These are phyloP conservation scores for Zhengitettix transpicula DNA, from an alignment of 2,888 invertebrate genomes.

Conservation along the genomic window DNA sequence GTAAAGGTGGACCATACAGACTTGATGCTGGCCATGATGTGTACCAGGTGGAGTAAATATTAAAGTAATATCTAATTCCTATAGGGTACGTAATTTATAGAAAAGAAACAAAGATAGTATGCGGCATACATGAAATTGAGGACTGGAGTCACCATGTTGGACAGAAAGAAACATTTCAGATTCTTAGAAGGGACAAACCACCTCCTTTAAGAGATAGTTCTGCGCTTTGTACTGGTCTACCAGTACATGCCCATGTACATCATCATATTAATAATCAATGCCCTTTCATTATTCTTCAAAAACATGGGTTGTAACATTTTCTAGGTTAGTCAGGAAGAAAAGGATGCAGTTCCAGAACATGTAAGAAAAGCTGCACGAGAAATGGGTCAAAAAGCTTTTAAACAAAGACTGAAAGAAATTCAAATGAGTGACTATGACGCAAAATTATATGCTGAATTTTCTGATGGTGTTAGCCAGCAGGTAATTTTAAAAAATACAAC, in stretches of 20 bases:
- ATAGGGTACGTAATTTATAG: too few relatives aligned
- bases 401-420: constrained; percentile 74
- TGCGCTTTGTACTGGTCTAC: too few relatives aligned
- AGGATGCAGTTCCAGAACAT: constrained; percentile 77
- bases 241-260: too few relatives aligned
- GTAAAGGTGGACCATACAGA: constrained; percentile 89
- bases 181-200: too few relatives aligned
- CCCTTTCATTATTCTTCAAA: not conserved
- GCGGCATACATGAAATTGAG: too few relatives aligned
- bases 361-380: constrained; percentile 78
- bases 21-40: constrained; percentile 88
- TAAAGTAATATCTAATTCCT: not conserved
- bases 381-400: constrained; percentile 81
- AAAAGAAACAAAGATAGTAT: too few relatives aligned
- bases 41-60: constrained; percentile 45
- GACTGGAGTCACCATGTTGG: too few relatives aligned
- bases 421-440: constrained; percentile 92
- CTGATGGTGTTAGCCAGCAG: constrained; percentile 59
- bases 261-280: too few relatives aligned
- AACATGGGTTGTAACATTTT: constrained; percentile 6
- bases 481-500: constrained; percentile 17
- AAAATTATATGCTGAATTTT: constrained; percentile 66
- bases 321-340: constrained; percentile 71
- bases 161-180: too few relatives aligned
- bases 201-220: too few relatives aligned